Conservation (phyloP, 2,113 vertebrate genomes). For the Spea bombifrons region DNA sequence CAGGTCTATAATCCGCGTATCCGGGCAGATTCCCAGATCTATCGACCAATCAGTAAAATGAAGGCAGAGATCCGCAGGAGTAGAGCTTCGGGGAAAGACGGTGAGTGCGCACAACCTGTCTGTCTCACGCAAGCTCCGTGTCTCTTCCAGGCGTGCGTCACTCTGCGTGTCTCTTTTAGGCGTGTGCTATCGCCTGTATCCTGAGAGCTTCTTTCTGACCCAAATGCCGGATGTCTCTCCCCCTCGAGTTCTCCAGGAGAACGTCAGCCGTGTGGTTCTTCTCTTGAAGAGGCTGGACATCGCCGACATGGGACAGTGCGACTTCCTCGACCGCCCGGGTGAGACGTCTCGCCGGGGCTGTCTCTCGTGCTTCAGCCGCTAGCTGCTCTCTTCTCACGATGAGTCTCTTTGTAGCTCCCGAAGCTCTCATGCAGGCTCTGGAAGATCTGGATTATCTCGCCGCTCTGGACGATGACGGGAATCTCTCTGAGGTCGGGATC, state of each 20-base stretch:
- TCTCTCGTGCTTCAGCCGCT: neutral
- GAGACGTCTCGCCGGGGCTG: conserved; percentile 7
- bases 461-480: conserved; percentile 70
- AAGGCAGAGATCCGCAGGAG: conserved; percentile 78
- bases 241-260: conserved; percentile 79
- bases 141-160: no score
- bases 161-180: neutral
- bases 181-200: conserved; percentile 81
- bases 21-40: conserved; percentile 83
- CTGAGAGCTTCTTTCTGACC: conserved; percentile 67
- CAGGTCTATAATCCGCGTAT: conserved; percentile 93
- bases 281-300: conserved; percentile 82
- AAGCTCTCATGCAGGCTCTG: conserved; percentile 81
- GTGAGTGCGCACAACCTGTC: neutral
- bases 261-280: conserved; percentile 79
- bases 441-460: conserved; percentile 86
- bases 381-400: neutral
- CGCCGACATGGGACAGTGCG: conserved; percentile 79
- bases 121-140: no score
- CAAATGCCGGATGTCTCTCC: conserved; percentile 62
- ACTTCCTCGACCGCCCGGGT: conserved; percentile 83
- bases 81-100: conserved; percentile 22
- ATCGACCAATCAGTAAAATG: conserved; percentile 82
- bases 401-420: conserved; percentile 64
- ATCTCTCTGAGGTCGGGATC: conserved; percentile 81